Percentiles rank a stretch among this genome's conserved stretches.
These are phyloP conservation scores for Tetrapedia diversipes DNA, from an alignment of 2,888 invertebrate species.

Conservation along the genomic window DNA sequence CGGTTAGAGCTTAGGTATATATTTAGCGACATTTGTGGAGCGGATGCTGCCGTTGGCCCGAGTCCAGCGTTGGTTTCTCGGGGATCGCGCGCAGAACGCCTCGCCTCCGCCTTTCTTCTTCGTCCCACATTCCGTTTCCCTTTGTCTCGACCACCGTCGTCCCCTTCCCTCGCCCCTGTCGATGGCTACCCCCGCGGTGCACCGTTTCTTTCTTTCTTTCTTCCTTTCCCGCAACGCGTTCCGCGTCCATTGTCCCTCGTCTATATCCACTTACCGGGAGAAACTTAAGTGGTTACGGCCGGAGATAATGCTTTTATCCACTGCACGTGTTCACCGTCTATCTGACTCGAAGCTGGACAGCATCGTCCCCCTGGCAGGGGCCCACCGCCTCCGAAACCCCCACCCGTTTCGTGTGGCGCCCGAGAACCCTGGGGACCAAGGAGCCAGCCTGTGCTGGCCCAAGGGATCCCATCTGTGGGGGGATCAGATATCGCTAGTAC, in stretches of 20 bases:
- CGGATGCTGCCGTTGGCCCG: constrained; percentile 78
- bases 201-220: neutral
- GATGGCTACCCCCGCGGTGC: neutral
- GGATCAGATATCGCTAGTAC: too few species aligned
- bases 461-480: too few species aligned
- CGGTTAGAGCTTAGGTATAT: constrained; percentile 74
- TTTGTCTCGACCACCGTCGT: constrained; percentile 18
- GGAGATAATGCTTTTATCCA: constrained; percentile 53
- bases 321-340: constrained; percentile 29
- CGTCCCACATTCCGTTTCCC: constrained; percentile 33
- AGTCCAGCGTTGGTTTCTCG: constrained; percentile 69
- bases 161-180: neutral
- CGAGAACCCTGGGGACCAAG: too few species aligned
- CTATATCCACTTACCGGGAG: constrained; percentile 15
- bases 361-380: too few species aligned
- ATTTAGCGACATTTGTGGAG: constrained; percentile 80
- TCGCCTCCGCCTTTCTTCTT: constrained; percentile 40
- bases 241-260: constrained; percentile 36
- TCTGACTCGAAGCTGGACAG: neutral
- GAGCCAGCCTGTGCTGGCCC: too few species aligned
- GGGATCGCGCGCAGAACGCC: constrained; percentile 54
- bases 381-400: too few species aligned
- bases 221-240: constrained; percentile 20
- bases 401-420: too few species aligned
- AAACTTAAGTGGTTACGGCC: constrained; percentile 34